Evolutionary conservation across 2,113 vertebrate genomes (phyloP).

Genomic region (Trinectes maculatus): DNA sequence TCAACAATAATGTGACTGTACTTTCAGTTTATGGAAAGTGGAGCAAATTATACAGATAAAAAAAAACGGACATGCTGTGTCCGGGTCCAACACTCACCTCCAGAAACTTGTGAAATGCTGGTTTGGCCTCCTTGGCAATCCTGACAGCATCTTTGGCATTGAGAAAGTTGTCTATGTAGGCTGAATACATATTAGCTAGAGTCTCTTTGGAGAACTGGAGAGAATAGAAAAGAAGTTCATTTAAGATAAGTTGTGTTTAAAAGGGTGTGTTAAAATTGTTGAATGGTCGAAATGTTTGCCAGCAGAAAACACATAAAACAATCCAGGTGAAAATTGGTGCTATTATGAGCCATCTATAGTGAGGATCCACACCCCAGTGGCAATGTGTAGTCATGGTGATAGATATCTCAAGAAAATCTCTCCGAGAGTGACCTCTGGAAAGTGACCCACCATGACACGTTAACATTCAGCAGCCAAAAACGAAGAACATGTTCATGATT

Average conservation of each 20-base stretch:
- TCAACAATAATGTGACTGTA: neutral
- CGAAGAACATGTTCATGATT: no score
- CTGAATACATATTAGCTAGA: conserved; percentile 95
- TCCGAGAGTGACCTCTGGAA: no score
- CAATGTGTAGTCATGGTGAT: neutral
- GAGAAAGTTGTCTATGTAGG: conserved; percentile 98
- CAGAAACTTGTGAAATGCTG: conserved; percentile 96
- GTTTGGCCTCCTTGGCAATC: conserved; percentile 94
- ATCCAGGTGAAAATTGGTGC: neutral
- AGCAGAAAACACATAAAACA: neutral
- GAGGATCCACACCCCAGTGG: no score
- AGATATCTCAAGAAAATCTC: no score
- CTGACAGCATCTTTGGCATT: conserved; percentile 97
- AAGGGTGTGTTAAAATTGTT: neutral
- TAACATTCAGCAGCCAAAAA: neutral
- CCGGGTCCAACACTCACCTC: conserved; percentile 84
- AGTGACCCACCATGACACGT: no score
- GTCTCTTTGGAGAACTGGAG: conserved; percentile 95
- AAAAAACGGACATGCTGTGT: conserved; percentile 15
- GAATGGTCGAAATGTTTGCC: neutral
- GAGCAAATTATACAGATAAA: no score
- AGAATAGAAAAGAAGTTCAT: neutral
- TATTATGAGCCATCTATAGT: neutral
- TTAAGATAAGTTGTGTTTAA: neutral
- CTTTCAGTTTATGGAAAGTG: neutral